A percentile compares a stretch with the other conserved stretches of the same genome.
phyloP scores from a whole-genome alignment of 1,140 invertebrate genomes.

The Planococcus citri region DNA sequence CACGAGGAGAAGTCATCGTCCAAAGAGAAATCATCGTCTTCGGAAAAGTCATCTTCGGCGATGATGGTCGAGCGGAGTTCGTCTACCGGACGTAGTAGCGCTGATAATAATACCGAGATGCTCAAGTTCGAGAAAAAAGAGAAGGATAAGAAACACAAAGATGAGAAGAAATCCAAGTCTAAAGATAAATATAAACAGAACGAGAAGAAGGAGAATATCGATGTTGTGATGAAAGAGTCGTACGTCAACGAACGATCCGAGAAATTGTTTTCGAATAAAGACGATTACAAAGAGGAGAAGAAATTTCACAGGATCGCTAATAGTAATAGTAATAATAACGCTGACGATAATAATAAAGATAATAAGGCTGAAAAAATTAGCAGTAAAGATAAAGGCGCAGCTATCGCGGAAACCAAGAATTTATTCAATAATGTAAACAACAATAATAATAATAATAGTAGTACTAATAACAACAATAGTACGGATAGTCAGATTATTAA shows the following conservation, averaged over 20 bases:
- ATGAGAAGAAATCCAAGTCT: conserved; percentile 5
- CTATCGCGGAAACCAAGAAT: not conserved
- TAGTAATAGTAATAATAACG: not conserved
- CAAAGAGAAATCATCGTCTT: not conserved
- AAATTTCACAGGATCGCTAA: not conserved
- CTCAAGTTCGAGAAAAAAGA: conserved; percentile 3
- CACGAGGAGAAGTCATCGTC: not conserved
- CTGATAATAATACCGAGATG: not conserved
- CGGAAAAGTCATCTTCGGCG: not conserved
- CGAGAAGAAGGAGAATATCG: conserved; percentile 13
- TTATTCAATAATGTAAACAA: not conserved
- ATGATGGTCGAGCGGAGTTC: not conserved
- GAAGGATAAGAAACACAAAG: conserved; percentile 10
- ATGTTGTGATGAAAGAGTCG: not conserved
- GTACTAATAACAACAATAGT: not conserved
- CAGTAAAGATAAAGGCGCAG: not conserved
- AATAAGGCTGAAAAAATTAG: not conserved
- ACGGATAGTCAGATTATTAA: not conserved
- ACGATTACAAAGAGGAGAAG: conserved; percentile 10
- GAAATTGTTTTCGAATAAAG: not conserved
- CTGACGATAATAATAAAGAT: not conserved
- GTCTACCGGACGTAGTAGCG: not conserved
- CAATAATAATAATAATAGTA: not conserved
- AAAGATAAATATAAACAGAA: not conserved
- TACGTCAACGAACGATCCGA: not conserved